Base-by-base conservation (phyloP, 2,797 vertebrate species). In the Sebastes oblongus region DNA sequence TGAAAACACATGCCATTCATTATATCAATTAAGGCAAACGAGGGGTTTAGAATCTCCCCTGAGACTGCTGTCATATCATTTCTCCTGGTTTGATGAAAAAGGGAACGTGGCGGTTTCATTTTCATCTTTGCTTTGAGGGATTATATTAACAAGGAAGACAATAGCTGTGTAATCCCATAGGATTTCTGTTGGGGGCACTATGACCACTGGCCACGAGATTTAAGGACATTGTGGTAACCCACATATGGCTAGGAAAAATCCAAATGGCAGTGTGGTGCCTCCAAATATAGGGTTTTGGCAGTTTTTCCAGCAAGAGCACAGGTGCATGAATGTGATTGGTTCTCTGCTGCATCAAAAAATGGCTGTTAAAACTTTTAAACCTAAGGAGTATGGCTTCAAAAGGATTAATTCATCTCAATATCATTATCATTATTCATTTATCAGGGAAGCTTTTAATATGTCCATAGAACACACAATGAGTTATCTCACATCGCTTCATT, bases 1-100 rank as follows among this genome's bases (percentile, higher is more conserved):
- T 89, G 91, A 88, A 92, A 94, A 93, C 89, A 94, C 88, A 93
- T 82, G 90, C 87, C 88, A 92, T 94, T 96, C 94, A 94, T 96
- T 95, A 95, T 91, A 95, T 94, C 95, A 96, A 96, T 96, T 95
- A 96, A 92, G 84, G 90, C 89, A 95, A 95, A 95, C 87, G 92
- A 93, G 93, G 90, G 91, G 92, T 92, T 94, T 94, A 92, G 92
- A 89, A 91, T 91, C 86, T 95, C 94, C 93, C 93, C 77, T 32
- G 94, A 90, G 95, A 94, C 88, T 75, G 86, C 91, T 75, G 84
- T 94, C 92, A 93, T 81, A 88, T 91, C 85, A 85, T 83, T 90
- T 90, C 78, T 90, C 65, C 83, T 86, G 86, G 87, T 92, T 90
- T 93, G 90, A 91, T 91, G 87, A 88, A 86, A 92, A 89, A 72